Percentiles rank a stretch among this genome's conserved stretches.
Evolutionary conservation across 64 coral and sea anemone genomes (phyloP).

Genomic region (Porites australiensis): DNA sequence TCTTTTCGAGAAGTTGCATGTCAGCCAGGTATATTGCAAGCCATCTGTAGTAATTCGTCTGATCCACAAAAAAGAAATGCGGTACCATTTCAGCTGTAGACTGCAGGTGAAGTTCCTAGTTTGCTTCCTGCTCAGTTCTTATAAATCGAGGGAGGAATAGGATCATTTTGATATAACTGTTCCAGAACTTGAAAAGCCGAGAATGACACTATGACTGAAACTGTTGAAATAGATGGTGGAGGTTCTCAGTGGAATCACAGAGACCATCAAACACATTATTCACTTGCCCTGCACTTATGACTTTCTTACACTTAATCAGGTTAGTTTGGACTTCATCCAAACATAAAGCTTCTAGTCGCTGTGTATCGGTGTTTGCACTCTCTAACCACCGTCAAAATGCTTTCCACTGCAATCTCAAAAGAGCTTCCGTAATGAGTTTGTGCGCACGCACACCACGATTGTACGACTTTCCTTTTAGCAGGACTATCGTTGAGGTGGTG

Average conservation of each 20-base stretch:
- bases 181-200: not conserved
- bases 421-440: not conserved
- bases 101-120: slow-evolving; percentile 33
- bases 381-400: not conserved
- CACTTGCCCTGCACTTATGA: no score
- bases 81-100: slow-evolving; percentile 33
- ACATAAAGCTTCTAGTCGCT: not conserved
- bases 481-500: not conserved
- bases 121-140: slow-evolving; percentile 4
- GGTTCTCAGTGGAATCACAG: not conserved
- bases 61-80: slow-evolving; percentile 56
- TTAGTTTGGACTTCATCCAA: not conserved
- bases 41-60: slow-evolving; percentile 43
- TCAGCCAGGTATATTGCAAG: slow-evolving; percentile 26
- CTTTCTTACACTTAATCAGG: not conserved
- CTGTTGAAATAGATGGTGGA: not conserved
- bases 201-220: not conserved
- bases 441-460: not conserved
- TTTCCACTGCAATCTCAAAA: slow-evolving; percentile 1
- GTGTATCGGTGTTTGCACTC: not conserved
- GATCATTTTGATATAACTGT: slow-evolving; percentile 16
- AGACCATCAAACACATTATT: not conserved
- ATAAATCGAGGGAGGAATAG: not conserved
- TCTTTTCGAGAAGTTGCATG: not conserved
- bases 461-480: slow-evolving; percentile 35